phyloP scores from a whole-genome alignment of 2,888 invertebrate species.

The Siphonodentalium dalli region DNA sequence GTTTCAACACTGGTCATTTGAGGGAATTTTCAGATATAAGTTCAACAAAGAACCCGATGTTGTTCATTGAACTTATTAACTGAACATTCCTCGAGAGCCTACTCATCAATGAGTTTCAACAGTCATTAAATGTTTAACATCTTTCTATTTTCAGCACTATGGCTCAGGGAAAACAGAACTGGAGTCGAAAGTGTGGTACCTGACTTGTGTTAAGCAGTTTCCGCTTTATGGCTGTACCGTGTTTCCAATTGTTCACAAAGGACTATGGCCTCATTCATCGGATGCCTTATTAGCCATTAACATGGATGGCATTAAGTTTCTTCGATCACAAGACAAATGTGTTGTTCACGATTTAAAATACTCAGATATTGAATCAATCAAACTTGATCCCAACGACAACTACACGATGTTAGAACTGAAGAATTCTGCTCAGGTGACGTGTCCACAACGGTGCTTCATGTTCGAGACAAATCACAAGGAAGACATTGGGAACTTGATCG shows the following conservation, averaged over 20 bases:
- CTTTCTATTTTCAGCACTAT: constrained; percentile 68
- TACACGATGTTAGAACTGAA: constrained; percentile 90
- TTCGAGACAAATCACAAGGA: constrained; percentile 89
- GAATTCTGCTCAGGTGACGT: constrained; percentile 67
- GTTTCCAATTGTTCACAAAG: constrained; percentile 89
- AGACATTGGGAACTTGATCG: constrained; percentile 90
- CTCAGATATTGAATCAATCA: constrained; percentile 87
- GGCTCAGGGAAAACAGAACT: constrained; percentile 90
- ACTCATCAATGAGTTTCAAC: too few relatives aligned
- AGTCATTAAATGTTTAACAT: constrained; percentile 5
- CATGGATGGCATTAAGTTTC: constrained; percentile 87
- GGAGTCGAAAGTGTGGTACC: constrained; percentile 89
- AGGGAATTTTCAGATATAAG: too few relatives aligned
- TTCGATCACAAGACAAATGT: constrained; percentile 90
- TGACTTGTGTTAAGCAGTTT: constrained; percentile 96
- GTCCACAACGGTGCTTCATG: constrained; percentile 72
- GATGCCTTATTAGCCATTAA: constrained; percentile 82
- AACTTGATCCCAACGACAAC: constrained; percentile 89
- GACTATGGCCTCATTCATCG: constrained; percentile 88
- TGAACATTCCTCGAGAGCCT: too few relatives aligned
- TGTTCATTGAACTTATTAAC: too few relatives aligned
- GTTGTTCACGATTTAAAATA: constrained; percentile 91
- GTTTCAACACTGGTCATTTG: too few relatives aligned
- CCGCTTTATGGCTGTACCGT: constrained; percentile 88
- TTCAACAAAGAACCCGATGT: too few relatives aligned